Percentiles rank a stretch among this genome's conserved stretches.
Evolutionary conservation across 2,888 invertebrate species (phyloP).

Genomic region (Trisateles emortualis): DNA sequence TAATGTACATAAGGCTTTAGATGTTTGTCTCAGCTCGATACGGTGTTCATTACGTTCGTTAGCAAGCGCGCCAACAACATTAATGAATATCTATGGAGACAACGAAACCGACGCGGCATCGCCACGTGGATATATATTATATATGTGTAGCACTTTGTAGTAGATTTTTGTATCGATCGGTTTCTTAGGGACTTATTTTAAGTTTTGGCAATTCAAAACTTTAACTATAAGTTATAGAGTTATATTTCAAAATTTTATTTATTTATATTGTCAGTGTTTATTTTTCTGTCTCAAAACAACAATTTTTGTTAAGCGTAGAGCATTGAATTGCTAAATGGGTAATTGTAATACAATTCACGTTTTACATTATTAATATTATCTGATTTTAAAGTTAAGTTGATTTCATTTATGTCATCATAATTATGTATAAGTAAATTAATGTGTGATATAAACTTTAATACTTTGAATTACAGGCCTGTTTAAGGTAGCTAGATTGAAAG

Average conservation of each 20-base stretch:
- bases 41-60: slow-evolving; percentile 80
- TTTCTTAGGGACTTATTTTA: slow-evolving; percentile 83
- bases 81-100: slow-evolving; percentile 72
- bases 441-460: slow-evolving; percentile 79
- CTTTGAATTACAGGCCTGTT: slow-evolving; percentile 72
- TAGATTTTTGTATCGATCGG: slow-evolving; percentile 64
- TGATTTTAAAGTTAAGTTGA: slow-evolving; percentile 50
- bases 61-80: slow-evolving; percentile 76
- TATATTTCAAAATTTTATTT: slow-evolving; percentile 79
- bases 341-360: slow-evolving; percentile 64
- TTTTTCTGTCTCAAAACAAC: slow-evolving; percentile 73
- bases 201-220: slow-evolving; percentile 86
- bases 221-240: slow-evolving; percentile 86
- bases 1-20: slow-evolving; percentile 71
- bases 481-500: slow-evolving; percentile 79
- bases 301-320: slow-evolving; percentile 57
- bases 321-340: slow-evolving; percentile 66
- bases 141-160: slow-evolving; percentile 43
- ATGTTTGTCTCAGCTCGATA: slow-evolving; percentile 72
- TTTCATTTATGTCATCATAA: slow-evolving; percentile 51
- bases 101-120: slow-evolving; percentile 49
- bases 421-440: slow-evolving; percentile 73
- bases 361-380: slow-evolving; percentile 52
- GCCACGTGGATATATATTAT: slow-evolving; percentile 11
- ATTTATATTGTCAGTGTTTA: slow-evolving; percentile 73